These are phyloP conservation scores for Thalassophryne amazonica DNA, from an alignment of 2,797 vertebrate species.

Conservation along the genomic window DNA sequence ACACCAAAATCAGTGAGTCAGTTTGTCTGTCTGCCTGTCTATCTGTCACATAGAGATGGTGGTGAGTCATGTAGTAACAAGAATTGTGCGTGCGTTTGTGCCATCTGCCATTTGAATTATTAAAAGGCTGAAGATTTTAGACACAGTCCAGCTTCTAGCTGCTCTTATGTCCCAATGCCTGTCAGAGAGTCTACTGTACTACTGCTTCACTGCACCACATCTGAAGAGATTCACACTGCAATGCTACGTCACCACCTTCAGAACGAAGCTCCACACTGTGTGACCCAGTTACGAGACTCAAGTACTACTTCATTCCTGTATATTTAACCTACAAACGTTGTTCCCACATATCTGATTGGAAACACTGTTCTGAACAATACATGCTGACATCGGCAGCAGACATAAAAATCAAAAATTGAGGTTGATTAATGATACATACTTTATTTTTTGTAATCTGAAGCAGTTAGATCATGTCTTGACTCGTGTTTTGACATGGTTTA, in stretches of 20 bases:
- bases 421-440: too few relatives aligned
- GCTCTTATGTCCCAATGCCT: constrained; percentile 25
- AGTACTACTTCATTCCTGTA: constrained; percentile 56
- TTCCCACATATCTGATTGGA: constrained; percentile 59
- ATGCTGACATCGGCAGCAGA: constrained; percentile 28
- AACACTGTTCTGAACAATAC: constrained; percentile 38
- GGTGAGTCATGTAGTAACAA: constrained; percentile 69
- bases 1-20: neutral
- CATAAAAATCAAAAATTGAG: neutral
- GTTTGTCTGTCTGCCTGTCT: constrained; percentile 1
- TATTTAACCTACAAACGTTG: constrained; percentile 72
- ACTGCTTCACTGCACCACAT: constrained; percentile 49
- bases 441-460: too few relatives aligned
- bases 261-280: constrained; percentile 56
- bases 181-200: constrained; percentile 23
- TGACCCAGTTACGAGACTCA: constrained; percentile 70
- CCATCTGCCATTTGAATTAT: constrained; percentile 77
- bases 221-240: constrained; percentile 65
- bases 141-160: constrained; percentile 49
- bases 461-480: too few relatives aligned
- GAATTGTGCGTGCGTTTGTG: constrained; percentile 41
- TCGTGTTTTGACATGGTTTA: too few relatives aligned
- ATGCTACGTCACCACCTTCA: constrained; percentile 68
- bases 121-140: constrained; percentile 68
- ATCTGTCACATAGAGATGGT: constrained; percentile 11